Conservation (phyloP, 2,888 invertebrate genomes). For the Parthenolecanium corni region DNA sequence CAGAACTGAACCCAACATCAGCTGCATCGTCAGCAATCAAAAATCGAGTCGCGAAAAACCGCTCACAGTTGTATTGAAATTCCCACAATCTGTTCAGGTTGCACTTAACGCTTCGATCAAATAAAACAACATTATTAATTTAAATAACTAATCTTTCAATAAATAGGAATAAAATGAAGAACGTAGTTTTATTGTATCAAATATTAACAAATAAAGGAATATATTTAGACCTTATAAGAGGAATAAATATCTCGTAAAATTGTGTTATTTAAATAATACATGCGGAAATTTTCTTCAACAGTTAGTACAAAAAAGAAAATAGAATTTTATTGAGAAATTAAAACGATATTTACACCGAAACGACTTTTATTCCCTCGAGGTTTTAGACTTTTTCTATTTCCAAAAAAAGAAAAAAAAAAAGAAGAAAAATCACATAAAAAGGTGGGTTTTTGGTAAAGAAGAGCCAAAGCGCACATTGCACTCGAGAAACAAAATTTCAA, state of each 20-base stretch:
- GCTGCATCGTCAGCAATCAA: not conserved
- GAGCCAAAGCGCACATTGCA: not conserved
- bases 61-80: conserved; percentile 30
- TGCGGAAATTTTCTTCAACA: not conserved
- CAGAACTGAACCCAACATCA: too few species aligned
- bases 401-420: not conserved
- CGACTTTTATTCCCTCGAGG: not conserved
- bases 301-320: not conserved
- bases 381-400: not conserved
- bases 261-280: not conserved
- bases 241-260: not conserved
- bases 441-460: too few species aligned
- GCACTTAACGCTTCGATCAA: conserved; percentile 35
- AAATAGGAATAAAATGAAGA: too few species aligned
- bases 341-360: not conserved
- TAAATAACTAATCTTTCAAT: too few species aligned
- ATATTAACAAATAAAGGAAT: conserved; percentile 5
- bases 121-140: not conserved
- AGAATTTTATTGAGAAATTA: not conserved
- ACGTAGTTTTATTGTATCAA: not conserved
- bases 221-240: not conserved
- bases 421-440: not conserved
- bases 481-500: not conserved
- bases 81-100: conserved; percentile 33
- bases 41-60: conserved; percentile 6